These are phyloP conservation scores for Callyntrura sp. DNA, from an alignment of 2,888 invertebrate genomes.

Conservation along the genomic window DNA sequence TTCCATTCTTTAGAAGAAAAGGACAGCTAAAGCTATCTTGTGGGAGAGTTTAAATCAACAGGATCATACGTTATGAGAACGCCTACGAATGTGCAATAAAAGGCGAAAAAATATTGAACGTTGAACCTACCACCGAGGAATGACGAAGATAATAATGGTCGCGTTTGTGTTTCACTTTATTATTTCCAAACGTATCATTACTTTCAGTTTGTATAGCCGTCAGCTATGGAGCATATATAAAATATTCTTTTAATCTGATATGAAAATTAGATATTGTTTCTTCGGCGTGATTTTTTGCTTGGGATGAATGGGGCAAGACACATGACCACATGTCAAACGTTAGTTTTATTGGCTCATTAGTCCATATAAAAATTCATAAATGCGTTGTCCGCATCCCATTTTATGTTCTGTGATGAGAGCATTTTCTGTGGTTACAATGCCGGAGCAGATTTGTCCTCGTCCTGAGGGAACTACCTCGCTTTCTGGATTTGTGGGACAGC, in stretches of 20 bases:
- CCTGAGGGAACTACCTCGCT: not conserved
- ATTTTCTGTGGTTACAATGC: not conserved
- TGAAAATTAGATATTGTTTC: not conserved
- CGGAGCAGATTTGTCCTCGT: no score
- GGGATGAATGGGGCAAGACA: not conserved
- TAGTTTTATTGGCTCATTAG: constrained; percentile 48
- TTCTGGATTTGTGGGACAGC: no score
- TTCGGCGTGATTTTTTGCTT: not conserved
- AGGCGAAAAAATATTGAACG: not conserved
- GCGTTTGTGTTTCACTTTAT: not conserved
- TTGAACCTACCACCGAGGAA: no score
- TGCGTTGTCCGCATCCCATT: constrained; percentile 14
- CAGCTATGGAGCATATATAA: no score
- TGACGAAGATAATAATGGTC: not conserved
- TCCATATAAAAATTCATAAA: not conserved
- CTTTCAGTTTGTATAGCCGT: not conserved
- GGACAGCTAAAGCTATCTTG: not conserved
- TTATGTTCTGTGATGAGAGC: constrained; percentile 21
- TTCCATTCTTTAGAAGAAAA: not conserved
- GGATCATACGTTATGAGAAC: not conserved
- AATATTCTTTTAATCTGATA: not conserved
- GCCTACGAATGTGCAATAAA: not conserved
- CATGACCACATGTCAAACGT: constrained; percentile 34
- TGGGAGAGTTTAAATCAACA: not conserved
- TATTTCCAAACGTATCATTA: not conserved